A percentile compares a stretch with the other conserved stretches of the same genome.
These are phyloP conservation scores for Phocides pigmalion DNA, from an alignment of 1,140 invertebrate species.

Conservation along the genomic window DNA sequence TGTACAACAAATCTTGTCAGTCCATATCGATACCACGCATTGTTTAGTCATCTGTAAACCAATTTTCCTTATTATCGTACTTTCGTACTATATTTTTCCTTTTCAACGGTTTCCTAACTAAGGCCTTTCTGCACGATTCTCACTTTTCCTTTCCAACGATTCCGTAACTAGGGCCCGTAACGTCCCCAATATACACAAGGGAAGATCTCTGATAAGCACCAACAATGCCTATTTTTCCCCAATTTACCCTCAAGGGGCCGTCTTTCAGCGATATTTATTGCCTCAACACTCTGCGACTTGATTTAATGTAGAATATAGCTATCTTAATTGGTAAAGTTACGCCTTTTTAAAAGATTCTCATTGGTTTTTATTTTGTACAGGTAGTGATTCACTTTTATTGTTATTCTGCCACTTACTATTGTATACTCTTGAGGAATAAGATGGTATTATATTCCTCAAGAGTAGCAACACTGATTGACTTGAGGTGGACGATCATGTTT, in stretches of 20 bases:
- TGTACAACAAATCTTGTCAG: no score
- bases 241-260: constrained; percentile 60
- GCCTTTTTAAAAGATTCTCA: constrained; percentile 27
- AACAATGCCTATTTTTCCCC: constrained; percentile 66
- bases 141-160: neutral
- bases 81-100: neutral
- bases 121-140: neutral
- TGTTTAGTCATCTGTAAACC: neutral
- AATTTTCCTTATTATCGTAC: neutral
- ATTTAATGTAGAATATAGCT: constrained; percentile 56
- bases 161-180: constrained; percentile 36
- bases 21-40: no score
- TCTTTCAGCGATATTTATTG: constrained; percentile 68
- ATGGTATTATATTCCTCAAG: no score
- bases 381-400: neutral
- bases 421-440: no score
- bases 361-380: neutral
- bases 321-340: constrained; percentile 69
- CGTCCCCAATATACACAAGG: constrained; percentile 47
- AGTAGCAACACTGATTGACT: no score
- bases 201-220: constrained; percentile 51
- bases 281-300: constrained; percentile 59
- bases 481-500: no score
- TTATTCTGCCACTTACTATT: neutral
- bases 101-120: neutral